Conservation (phyloP, 2,797 vertebrate genomes). For the Chiloscyllium punctatum region DNA sequence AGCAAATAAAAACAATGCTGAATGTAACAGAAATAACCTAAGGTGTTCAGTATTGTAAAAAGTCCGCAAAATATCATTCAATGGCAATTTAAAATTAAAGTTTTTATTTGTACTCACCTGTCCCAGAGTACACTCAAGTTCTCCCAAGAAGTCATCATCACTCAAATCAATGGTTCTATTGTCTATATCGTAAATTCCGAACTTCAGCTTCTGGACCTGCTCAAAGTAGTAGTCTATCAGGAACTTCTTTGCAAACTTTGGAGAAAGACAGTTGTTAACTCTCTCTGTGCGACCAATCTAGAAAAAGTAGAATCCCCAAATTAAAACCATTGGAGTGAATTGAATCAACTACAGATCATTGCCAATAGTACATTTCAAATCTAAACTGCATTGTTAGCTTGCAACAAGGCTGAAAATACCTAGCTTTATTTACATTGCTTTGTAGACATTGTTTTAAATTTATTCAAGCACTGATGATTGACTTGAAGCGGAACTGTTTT, state of each 20-base stretch:
- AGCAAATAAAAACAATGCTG: not conserved
- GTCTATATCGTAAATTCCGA: slow-evolving; percentile 86
- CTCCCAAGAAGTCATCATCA: slow-evolving; percentile 88
- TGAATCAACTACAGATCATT: not conserved
- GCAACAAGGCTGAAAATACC: not conserved
- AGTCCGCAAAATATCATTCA: not conserved
- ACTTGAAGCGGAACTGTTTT: not conserved
- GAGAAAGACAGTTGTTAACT: slow-evolving; percentile 81
- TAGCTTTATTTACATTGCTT: not conserved
- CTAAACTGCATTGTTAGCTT: not conserved
- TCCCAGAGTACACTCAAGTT: slow-evolving; percentile 77
- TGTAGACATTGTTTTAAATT: not conserved
- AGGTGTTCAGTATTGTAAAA: not conserved
- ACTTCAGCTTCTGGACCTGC: slow-evolving; percentile 81
- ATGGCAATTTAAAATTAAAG: not conserved
- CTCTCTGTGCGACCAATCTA: slow-evolving; percentile 84
- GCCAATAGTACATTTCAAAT: not conserved
- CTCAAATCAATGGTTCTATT: slow-evolving; percentile 73
- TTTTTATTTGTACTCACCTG: slow-evolving; percentile 54
- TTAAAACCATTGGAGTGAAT: not conserved
- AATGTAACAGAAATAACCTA: not conserved
- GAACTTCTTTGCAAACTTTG: slow-evolving; percentile 82
- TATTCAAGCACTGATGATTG: not conserved
- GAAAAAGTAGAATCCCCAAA: slow-evolving; percentile 25
- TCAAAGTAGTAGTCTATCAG: slow-evolving; percentile 87